Conservation (phyloP, 2,797 vertebrate species). For the Gila robusta region DNA sequence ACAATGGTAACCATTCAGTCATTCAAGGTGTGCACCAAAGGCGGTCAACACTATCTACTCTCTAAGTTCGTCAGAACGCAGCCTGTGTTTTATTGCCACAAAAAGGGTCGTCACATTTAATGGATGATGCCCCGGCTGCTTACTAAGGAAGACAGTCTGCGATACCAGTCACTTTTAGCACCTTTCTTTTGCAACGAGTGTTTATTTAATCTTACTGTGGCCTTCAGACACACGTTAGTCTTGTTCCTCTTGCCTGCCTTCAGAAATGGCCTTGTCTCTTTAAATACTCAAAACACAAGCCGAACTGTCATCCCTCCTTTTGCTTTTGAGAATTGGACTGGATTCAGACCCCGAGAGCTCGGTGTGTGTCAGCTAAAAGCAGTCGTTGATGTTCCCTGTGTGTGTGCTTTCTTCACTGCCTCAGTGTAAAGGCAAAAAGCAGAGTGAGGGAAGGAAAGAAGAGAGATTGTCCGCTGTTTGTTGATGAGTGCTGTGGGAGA, state of each 20-base stretch:
- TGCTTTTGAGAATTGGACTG: slow-evolving; percentile 4
- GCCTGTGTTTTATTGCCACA: slow-evolving; percentile 67
- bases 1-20: slow-evolving; percentile 66
- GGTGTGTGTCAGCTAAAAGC: slow-evolving; percentile 39
- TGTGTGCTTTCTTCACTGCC: slow-evolving; percentile 30
- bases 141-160: slow-evolving; percentile 32
- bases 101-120: slow-evolving; percentile 69
- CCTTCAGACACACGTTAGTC: slow-evolving; percentile 75
- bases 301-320: neutral
- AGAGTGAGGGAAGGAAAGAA: slow-evolving; percentile 20
- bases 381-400: neutral
- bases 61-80: slow-evolving; percentile 57
- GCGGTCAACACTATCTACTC: slow-evolving; percentile 71
- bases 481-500: slow-evolving; percentile 47
- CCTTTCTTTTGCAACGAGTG: slow-evolving; percentile 66
- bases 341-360: slow-evolving; percentile 5
- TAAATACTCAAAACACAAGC: slow-evolving; percentile 17
- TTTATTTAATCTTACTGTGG: slow-evolving; percentile 78
- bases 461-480: slow-evolving; percentile 41
- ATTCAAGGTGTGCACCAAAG: slow-evolving; percentile 74
- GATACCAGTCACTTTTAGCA: slow-evolving; percentile 67
- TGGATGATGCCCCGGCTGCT: slow-evolving; percentile 64
- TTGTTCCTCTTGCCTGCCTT: slow-evolving; percentile 66
- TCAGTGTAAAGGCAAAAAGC: slow-evolving; percentile 1
- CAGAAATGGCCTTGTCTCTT: slow-evolving; percentile 14